A percentile compares a stretch with the other conserved stretches of the same genome.
Evolutionary conservation across 2,888 invertebrate genomes (phyloP).

Genomic region (Tenthredo livida): DNA sequence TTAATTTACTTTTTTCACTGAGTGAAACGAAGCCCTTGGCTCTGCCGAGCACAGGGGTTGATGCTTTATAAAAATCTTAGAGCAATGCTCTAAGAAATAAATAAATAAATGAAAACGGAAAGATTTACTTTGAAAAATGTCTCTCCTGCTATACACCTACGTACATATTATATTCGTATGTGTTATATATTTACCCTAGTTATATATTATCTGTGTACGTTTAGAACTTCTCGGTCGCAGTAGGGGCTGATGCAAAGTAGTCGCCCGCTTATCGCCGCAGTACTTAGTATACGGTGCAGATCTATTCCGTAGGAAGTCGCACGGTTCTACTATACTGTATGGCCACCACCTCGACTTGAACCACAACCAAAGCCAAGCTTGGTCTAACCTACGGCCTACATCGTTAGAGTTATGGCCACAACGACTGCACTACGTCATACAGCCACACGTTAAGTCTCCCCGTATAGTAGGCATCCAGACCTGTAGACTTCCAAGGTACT

Average conservation of each 20-base stretch:
- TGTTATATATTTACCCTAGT: constrained; percentile 12
- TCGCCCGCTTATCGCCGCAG: constrained; percentile 68
- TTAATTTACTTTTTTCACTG: constrained; percentile 15
- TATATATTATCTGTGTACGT: constrained; percentile 58
- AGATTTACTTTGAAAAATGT: no score
- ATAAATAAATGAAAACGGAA: not conserved
- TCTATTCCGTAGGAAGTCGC: constrained; percentile 71
- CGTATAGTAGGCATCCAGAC: not conserved
- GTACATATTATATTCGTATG: not conserved
- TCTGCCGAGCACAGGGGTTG: not conserved
- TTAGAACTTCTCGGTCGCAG: constrained; percentile 50
- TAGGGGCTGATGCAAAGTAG: constrained; percentile 63
- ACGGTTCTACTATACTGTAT: constrained; percentile 62
- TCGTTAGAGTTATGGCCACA: constrained; percentile 42
- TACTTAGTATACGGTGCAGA: constrained; percentile 67
- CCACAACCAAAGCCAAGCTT: constrained; percentile 38
- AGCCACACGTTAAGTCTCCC: constrained; percentile 34
- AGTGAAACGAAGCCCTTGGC: not conserved
- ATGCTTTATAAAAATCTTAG: not conserved
- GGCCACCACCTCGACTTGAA: constrained; percentile 52
- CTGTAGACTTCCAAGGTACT: not conserved
- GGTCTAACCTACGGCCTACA: constrained; percentile 41
- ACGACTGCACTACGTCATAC: constrained; percentile 45
- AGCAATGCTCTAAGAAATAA: not conserved
- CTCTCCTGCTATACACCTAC: no score